Evolutionary conservation across 1,140 invertebrate genomes (phyloP), one percentile per base, ranked within the genome.

Genomic region (Ostrea denselamellosa): DNA sequence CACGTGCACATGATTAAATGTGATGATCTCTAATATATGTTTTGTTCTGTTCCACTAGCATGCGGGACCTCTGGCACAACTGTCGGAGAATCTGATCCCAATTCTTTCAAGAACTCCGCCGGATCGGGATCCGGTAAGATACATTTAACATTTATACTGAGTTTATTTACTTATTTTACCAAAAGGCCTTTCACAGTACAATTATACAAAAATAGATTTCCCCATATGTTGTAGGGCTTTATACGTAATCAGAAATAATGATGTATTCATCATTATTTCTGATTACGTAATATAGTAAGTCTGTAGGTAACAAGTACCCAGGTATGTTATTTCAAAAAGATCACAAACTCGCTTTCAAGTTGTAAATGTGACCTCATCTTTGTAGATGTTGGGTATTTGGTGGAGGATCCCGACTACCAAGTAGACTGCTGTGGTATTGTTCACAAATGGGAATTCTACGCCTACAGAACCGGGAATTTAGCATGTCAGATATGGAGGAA

Each of bases 371-470:
- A 5, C 34, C 1, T 44, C 34, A 5, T 44, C n/a, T 62, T 62
- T 62, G 54, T 12, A 86, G 86, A 68, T 56, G 86, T 81, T 12
- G 71, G 77, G 54, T 86, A 58, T 12, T 44, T 86, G 25, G 17
- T 86, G 9, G 86, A 86, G 71, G 86, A 86, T 22, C 44, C 52
- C 7, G 53, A 82, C 53, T 86, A 71, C 22, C 86, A 82, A 44
- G 54, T 86, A 0, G 34, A 25, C 7, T 86, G 86, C 25, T 86
- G 86, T 83, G 86, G 86, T 12, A 81, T 86, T n/a, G 25, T 86
- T 3, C 34, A 77, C 17, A 22, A 82, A 44, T 86, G 86, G 86
- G 77, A 86, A 56, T 34, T 86, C 56, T 82, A 86, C 71, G 86
- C 77, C 8, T 54, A n/a, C 8, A n/a, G 25, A 44, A 51, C 68